Conservation (phyloP, 2,113 vertebrate species). For the Cyprinodon tularosa region DNA sequence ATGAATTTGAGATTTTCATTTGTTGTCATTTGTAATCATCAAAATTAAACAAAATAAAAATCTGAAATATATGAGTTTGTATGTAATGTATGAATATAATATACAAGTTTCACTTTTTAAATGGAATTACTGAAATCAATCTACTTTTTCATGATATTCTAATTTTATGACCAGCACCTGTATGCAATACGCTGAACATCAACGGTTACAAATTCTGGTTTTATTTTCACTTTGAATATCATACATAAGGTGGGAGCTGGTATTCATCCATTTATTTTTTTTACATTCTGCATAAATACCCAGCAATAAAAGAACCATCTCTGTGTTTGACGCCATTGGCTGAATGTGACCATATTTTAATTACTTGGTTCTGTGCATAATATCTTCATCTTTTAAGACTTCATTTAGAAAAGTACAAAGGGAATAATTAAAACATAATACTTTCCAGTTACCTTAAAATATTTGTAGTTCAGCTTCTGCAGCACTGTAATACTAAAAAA, state of each 20-base stretch:
- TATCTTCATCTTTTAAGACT: neutral
- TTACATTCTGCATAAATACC: neutral
- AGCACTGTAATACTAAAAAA: neutral
- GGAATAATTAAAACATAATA: constrained; percentile 49
- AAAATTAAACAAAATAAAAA: no score
- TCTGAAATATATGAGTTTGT: no score
- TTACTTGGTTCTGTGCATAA: no score
- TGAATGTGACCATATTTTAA: neutral
- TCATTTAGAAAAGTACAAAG: neutral
- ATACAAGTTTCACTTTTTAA: no score
- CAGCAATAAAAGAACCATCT: neutral
- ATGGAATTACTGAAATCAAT: no score
- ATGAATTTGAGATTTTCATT: no score
- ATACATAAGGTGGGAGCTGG: no score
- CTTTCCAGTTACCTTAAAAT: constrained; percentile 51
- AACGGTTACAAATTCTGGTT: neutral
- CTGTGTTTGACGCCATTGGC: neutral
- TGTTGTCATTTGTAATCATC: no score
- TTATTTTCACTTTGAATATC: neutral
- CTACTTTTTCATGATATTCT: no score
- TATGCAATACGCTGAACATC: no score
- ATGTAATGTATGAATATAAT: no score
- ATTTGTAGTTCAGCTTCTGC: constrained; percentile 12
- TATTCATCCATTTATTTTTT: neutral
- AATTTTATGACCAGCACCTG: no score